phyloP scores from a whole-genome alignment of 2,797 vertebrate genomes.

The Poecile montanus region DNA sequence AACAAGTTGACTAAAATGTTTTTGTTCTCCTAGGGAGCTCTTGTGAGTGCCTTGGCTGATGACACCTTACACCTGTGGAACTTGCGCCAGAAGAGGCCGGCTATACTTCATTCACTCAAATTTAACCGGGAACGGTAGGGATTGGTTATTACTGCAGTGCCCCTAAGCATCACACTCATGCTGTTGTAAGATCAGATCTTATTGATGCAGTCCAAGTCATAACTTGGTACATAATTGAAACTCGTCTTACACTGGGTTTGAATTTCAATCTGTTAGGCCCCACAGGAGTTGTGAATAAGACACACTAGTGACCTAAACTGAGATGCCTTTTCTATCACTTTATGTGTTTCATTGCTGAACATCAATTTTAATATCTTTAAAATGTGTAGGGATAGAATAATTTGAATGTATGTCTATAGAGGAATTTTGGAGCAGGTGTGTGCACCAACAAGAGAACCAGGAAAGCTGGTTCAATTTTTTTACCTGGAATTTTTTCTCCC shows the following conservation, averaged over 20 bases:
- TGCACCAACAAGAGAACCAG: neutral
- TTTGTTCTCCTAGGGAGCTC: slow-evolving; percentile 85
- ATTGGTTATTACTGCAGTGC: neutral
- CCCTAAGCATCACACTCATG: fast-evolving
- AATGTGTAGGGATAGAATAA: neutral
- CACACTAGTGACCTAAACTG: neutral
- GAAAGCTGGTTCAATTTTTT: neutral
- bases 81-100: slow-evolving; percentile 97
- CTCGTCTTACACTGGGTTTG: neutral
- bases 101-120: slow-evolving; percentile 96
- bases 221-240: neutral
- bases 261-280: neutral
- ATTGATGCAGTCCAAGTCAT: neutral
- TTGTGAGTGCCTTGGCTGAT: slow-evolving; percentile 96
- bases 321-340: neutral
- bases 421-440: neutral
- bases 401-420: neutral
- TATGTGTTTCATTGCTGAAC: neutral
- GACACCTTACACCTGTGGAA: slow-evolving; percentile 97
- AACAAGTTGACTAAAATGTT: neutral
- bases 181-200: neutral
- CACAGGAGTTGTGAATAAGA: neutral
- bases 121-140: slow-evolving; percentile 96
- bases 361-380: neutral
- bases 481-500: neutral